Conservation (phyloP, 2,797 vertebrate species). For the Xenentodon cancila region DNA sequence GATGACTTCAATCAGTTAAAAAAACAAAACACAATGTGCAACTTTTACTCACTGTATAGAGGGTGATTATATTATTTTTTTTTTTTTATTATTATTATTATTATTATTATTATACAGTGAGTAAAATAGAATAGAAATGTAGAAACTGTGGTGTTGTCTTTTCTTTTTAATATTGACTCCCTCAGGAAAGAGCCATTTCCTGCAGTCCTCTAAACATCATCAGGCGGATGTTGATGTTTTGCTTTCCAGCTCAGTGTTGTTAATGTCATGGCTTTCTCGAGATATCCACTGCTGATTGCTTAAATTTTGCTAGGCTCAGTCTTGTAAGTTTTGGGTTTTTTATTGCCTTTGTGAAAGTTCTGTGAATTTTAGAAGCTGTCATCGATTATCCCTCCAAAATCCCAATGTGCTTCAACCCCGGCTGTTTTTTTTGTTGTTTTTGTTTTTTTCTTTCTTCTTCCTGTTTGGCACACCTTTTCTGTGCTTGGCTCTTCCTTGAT, state of each 20-base stretch:
- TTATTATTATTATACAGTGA: no score
- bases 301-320: constrained; percentile 30
- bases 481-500: constrained; percentile 25
- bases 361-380: neutral
- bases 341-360: no score
- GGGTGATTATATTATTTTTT: neutral
- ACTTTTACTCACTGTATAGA: no score
- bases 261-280: constrained; percentile 48
- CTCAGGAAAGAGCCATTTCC: constrained; percentile 70
- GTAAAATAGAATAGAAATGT: constrained; percentile 21
- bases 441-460: constrained; percentile 16
- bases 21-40: neutral
- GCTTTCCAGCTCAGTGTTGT: constrained; percentile 52
- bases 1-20: constrained; percentile 4
- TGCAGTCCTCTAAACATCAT: constrained; percentile 52
- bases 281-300: constrained; percentile 58
- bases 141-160: constrained; percentile 20
- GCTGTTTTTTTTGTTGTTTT: neutral
- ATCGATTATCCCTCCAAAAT: constrained; percentile 17
- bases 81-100: no score
- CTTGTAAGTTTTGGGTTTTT: constrained; percentile 11
- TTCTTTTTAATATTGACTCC: constrained; percentile 38
- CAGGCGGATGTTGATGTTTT: constrained; percentile 77
- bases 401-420: constrained; percentile 10
- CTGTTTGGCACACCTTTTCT: constrained; percentile 24